A percentile compares a stretch with the other conserved stretches of the same genome.
Evolutionary conservation across 2,113 vertebrate genomes (phyloP).

Genomic region (Motacilla tschutschensis): DNA sequence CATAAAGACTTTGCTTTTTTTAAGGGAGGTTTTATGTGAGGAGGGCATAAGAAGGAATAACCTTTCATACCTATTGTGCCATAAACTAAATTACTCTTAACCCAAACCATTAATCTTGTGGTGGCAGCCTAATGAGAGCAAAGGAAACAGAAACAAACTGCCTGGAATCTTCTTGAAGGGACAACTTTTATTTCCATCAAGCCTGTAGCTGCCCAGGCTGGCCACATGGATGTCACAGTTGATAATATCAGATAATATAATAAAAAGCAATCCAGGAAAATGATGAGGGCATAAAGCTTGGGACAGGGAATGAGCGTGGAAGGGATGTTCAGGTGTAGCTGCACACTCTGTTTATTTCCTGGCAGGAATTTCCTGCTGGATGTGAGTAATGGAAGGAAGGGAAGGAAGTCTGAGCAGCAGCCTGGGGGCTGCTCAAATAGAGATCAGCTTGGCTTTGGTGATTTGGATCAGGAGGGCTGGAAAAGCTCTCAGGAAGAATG

Average conservation of each 20-base stretch:
- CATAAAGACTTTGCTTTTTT: slow-evolving; percentile 49
- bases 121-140: slow-evolving; percentile 47
- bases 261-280: neutral
- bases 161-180: neutral
- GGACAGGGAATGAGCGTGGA: neutral
- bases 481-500: neutral
- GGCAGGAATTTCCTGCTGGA: neutral
- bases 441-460: neutral
- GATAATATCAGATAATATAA: neutral
- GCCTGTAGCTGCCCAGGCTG: neutral
- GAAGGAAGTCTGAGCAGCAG: neutral
- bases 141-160: slow-evolving; percentile 19
- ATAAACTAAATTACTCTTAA: slow-evolving; percentile 63
- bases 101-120: slow-evolving; percentile 52
- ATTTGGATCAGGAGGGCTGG: neutral
- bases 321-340: neutral
- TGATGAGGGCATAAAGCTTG: neutral
- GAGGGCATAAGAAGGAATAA: slow-evolving; percentile 44
- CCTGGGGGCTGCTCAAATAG: neutral
- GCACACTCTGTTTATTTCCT: neutral
- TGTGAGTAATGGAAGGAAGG: neutral
- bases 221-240: neutral
- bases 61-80: slow-evolving; percentile 42
- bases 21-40: slow-evolving; percentile 34
- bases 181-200: neutral